Evolutionary conservation across 2,888 invertebrate genomes (phyloP), one percentile per base, ranked within the genome.

Genomic region (Chydorus sphaericus): DNA sequence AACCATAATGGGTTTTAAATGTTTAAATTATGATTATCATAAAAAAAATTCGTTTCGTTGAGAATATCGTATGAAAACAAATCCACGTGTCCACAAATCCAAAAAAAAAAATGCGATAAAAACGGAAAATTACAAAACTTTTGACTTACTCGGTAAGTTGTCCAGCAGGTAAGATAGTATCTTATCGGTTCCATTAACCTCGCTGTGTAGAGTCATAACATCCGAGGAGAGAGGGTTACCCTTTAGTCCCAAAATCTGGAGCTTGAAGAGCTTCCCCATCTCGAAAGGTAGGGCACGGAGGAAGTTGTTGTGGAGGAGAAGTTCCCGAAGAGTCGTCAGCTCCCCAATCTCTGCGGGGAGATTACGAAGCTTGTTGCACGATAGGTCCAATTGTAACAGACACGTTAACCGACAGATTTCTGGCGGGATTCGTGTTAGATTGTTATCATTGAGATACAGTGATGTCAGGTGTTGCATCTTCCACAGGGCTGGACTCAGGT

Each of bases 341-440:
- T 98, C 96, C 59, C 98, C 97, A 54, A 98, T 77, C 75, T 98
- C 96, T 55, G 90, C 83, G 61, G 98, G 97, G 71, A 98, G 76
- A 69, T 85, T 86, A 61, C 93, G 79, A 65, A 98, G 76, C 73
- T 94, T 93, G 75, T 98, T 97, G 71, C 83, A 84, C 62, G 94
- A 93, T 65, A 94, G 75, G 75, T 98, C 97, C 63, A 98, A 76
- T 61, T 84, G 82, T 65, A 85, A 82, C 62, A 98, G 77, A 73
- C 88, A 87, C 60, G 75, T 76, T 64, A 98, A 77, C 66, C 81
- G 80, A 64, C 81, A 82, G 66, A 98, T 92, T 70, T 97, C 93
- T 29, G 88, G 76, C 58, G 97, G 93, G 69, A 98, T 77, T 68
- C 90, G 79, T 66, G 85, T 81, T 66, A 98, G 78, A 70, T 85